Evolutionary conservation across 2,797 vertebrate genomes (phyloP), one percentile per base, ranked within the genome.

Genomic region (Furcifer pardalis): DNA sequence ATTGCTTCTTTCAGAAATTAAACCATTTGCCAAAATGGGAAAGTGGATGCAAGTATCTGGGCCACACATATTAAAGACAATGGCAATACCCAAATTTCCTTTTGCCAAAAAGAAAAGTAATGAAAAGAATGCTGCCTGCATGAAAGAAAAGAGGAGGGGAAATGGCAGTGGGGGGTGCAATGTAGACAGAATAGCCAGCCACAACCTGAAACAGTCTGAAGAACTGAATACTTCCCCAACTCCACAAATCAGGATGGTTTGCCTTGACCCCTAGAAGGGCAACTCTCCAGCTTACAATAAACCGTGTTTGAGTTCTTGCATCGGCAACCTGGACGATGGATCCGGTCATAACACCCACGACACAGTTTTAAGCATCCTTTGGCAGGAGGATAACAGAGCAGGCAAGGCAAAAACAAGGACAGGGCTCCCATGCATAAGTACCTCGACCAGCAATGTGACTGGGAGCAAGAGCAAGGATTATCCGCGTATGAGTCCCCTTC

Each of bases 251-350:
- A 99, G 95, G 97, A 98, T 10, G 97, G 97, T 87, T 99, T 99
- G 72, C 97, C 97, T 94, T 95, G 97, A 79, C 89, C 94, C 83
- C 92, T 91, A 1, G 95, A 93, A 44, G 96, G 94, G 96, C 97
- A 98, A 95, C 96, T 97, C 95, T 99, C 97, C 97, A 98, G 97
- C 96, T 98, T 99, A 94, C 98, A 98, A 94, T 99, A 99, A 89
- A 99, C 98, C 3, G 98, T 97, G 96, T 99, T 99, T 92, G 98
- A 98, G 97, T 98, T 99, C 95, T 98, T 98, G 95, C 98, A 99
- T 79, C 98, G 96, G 94, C 98, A 99, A 49, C 98, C 98, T 0
- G 98, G 98, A 86, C 98, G 95, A 89, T 96, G 97, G 81, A 97
- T 79, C 81, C 96, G 96, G 96, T 99, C 98, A 23, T 99, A 97